phyloP scores from a whole-genome alignment of 2,113 vertebrate species.

The Forbesichthys papilliferus region DNA sequence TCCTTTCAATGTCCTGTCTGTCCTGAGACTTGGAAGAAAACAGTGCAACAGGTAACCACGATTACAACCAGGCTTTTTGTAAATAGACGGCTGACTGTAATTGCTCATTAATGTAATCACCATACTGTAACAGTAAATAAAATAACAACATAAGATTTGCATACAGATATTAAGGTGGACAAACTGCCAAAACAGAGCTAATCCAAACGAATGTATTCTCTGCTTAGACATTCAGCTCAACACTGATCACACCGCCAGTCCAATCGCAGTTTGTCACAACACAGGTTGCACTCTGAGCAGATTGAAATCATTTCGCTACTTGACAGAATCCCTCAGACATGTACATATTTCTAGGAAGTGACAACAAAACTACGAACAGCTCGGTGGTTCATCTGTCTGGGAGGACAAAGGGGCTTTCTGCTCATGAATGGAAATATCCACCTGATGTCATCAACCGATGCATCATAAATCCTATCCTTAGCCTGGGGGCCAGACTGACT shows the following conservation, averaged over 20 bases:
- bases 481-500: constrained; percentile 62
- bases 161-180: neutral
- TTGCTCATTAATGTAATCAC: no score
- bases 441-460: constrained; percentile 64
- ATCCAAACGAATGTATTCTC: constrained; percentile 36
- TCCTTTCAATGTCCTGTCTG: no score
- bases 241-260: constrained; percentile 42
- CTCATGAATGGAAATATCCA: constrained; percentile 54
- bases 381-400: constrained; percentile 45
- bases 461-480: constrained; percentile 62
- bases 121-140: neutral
- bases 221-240: constrained; percentile 35
- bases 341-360: constrained; percentile 41
- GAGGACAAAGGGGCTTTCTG: constrained; percentile 50
- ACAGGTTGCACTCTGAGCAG: constrained; percentile 42
- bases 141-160: neutral
- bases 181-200: constrained; percentile 45
- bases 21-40: no score
- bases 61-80: no score
- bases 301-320: constrained; percentile 55
- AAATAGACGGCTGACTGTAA: no score
- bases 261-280: constrained; percentile 60
- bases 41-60: no score
- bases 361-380: constrained; percentile 45
- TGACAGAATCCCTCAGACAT: constrained; percentile 29